Base-by-base conservation (phyloP, 2,113 vertebrate genomes). In the Thunnus maccoyii region DNA sequence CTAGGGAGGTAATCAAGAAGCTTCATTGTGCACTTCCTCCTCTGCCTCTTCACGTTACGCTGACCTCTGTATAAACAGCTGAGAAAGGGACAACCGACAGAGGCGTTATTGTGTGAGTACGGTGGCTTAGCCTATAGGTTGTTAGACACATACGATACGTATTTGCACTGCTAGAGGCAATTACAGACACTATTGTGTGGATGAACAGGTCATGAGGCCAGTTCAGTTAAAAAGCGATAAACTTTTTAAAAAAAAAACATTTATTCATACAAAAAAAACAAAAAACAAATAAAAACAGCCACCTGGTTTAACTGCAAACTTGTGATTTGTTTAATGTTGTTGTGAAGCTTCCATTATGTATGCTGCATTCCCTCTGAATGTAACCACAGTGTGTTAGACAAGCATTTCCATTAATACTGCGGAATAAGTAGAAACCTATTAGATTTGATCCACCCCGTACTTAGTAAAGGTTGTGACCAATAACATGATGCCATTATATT, bases 1-100 rank as follows among this genome's bases (percentile, higher is more conserved):
- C 91, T 88, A 86, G 89, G 90, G 93, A 87, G 78, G 90, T 91
- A 93, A 95, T 95, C 93, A 94, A 91, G 91, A 90, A 32, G 76
- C 90, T 88, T 77, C 91, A 90, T 87, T 86, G 87, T 92, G 82
- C 78, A 93, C 90, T 94, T 94, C 93, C 94, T 91, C 86, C 78
- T 83, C 73, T 92, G 90, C 74, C 82, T 88, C 80, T 85, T 89
- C 89, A 90, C 74, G 80, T 93, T 93, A 91, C 84, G 83, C 75
- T 92, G 91, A 87, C 88, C 81, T 88, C 73, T 92, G 80, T 90
- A 88, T 92, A 94, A 94, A 95, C 90, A 93, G 74, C 69, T 56
- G 77, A 80, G 77, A 92, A 76, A 78, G 14, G 47, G 61, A 56
- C 36, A 27, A 77, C 72, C 0, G 4, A 79, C 70, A 83, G 76